Conservation (phyloP, 2,113 vertebrate species). For the Seriola rivoliana region DNA sequence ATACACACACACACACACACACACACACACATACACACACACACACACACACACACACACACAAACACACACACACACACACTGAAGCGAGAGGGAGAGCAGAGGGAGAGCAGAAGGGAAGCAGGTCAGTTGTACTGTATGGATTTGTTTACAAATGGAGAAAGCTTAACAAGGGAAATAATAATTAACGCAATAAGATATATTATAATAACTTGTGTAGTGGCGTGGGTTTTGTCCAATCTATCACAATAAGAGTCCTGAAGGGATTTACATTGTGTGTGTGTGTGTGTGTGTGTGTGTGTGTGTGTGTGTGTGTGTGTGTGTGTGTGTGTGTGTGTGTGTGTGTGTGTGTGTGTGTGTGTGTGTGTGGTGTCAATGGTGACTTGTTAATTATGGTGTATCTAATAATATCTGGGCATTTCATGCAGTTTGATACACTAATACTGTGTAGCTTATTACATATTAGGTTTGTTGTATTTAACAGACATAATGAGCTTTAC, state of each 20-base stretch:
- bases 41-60: not conserved
- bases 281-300: too few relatives aligned
- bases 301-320: too few relatives aligned
- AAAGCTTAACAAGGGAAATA: conserved; percentile 20
- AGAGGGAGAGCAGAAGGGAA: conserved; percentile 40
- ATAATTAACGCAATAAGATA: conserved; percentile 1
- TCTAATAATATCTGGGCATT: not conserved
- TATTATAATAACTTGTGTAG: not conserved
- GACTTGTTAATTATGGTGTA: not conserved
- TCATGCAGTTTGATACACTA: not conserved
- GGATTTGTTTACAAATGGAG: conserved; percentile 62
- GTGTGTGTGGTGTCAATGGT: too few relatives aligned
- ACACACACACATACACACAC: not conserved
- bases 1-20: not conserved
- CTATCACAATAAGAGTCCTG: not conserved
- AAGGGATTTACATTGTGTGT: not conserved
- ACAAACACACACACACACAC: not conserved
- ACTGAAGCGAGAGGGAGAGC: not conserved
- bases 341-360: too few relatives aligned
- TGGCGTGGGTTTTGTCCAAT: not conserved
- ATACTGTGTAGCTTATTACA: not conserved
- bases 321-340: not conserved
- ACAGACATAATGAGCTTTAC: not conserved
- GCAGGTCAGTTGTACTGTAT: conserved; percentile 56
- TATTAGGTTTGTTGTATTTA: not conserved